Evolutionary conservation across 2,113 vertebrate species (phyloP).

Genomic region (Oncorhynchus gorbuscha): DNA sequence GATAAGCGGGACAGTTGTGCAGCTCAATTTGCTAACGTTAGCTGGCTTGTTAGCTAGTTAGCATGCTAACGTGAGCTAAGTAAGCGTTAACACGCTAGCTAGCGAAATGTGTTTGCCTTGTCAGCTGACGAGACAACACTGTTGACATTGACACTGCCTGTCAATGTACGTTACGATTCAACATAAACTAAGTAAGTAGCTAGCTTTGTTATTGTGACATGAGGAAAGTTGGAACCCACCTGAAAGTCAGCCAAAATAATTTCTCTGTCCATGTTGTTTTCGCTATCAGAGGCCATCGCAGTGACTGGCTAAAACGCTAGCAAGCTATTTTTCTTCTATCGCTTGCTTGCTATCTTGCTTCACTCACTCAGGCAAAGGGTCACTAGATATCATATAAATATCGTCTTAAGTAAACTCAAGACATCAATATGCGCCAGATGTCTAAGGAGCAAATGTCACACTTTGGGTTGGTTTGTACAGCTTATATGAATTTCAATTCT

Average conservation of each 20-base stretch:
- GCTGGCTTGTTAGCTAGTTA: slow-evolving; percentile 32
- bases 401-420: slow-evolving; percentile 26
- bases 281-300: slow-evolving; percentile 90
- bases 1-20: no score
- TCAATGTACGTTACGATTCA: neutral
- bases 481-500: slow-evolving; percentile 30
- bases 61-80: neutral
- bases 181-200: neutral
- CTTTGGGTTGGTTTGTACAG: slow-evolving; percentile 24
- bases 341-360: slow-evolving; percentile 58
- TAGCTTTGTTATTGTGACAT: no score
- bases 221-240: slow-evolving; percentile 72
- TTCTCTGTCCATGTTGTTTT: slow-evolving; percentile 93
- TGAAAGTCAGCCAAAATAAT: slow-evolving; percentile 99
- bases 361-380: slow-evolving; percentile 51
- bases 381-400: slow-evolving; percentile 31
- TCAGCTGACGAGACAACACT: neutral
- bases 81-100: neutral
- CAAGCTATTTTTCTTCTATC: slow-evolving; percentile 47
- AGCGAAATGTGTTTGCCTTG: neutral
- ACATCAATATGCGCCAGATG: slow-evolving; percentile 20
- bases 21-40: no score
- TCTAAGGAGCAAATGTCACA: slow-evolving; percentile 18
- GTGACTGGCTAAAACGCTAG: slow-evolving; percentile 67
- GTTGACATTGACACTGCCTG: neutral